Evolutionary conservation across 2,888 invertebrate genomes (phyloP), one percentile per base, ranked within the genome.

Genomic region (Thyatira batis): DNA sequence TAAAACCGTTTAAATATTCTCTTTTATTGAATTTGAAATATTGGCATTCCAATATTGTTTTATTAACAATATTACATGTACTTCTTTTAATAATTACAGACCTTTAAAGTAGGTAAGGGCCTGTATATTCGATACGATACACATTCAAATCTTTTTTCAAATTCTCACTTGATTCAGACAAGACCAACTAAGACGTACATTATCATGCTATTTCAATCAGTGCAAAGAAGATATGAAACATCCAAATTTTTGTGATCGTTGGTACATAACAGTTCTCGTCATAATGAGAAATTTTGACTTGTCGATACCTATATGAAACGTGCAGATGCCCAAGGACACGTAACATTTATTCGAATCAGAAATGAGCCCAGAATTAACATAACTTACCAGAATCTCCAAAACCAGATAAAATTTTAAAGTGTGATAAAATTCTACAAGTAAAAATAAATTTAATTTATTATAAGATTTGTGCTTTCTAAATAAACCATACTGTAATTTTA

Each of bases 281-380:
- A 8, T 30, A 54, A 17, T 57, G 63, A 65, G 66, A 60, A 58
- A 55, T 62, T 53, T n/a, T 28, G 51, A 52, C 28, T 51, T 46
- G 50, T n/a, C n/a, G n/a, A n/a, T 17, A 33, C 13, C 5, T 27
- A 45, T 11, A 53, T 52, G 21, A 17, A 23, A 46, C 44, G 48
- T 21, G 48, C 53, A 51, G 53, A 61, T 61, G 57, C 51, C 60
- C 55, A 59, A 55, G 50, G 48, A 54, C 53, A 33, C 17, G 9
- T 13, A 13, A 5, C 23, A 52, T 51, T 27, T 45, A 33, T 45
- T 46, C 20, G 65, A 58, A 71, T 73, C 78, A 78, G 76, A 79
- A 79, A 80, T 76, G 78, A 79, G 74, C 68, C 54, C 52, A 57
- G 57, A 56, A 59, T 63, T 59, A 65, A 58, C 67, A 58, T 61